A percentile compares a stretch with the other conserved stretches of the same genome.
Evolutionary conservation across 1,140 invertebrate species (phyloP).

Genomic region (Helicoverpa zea): DNA sequence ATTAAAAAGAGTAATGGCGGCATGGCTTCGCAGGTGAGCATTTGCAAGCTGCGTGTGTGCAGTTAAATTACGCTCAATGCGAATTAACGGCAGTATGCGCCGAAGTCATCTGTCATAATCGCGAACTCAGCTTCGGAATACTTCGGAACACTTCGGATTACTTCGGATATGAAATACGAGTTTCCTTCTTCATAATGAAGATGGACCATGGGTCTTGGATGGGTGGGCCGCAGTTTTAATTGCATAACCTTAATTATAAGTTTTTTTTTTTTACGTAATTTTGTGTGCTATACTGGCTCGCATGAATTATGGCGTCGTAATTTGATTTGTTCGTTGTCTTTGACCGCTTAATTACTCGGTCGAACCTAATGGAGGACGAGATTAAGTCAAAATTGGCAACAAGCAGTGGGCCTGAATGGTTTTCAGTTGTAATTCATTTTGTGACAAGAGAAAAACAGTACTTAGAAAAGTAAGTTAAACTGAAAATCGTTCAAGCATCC

Average conservation of each 20-base stretch:
- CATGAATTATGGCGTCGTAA: too few species aligned
- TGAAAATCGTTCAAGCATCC: too few species aligned
- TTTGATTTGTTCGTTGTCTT: too few species aligned
- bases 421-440: too few species aligned
- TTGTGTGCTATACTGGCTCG: too few species aligned
- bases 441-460: too few species aligned
- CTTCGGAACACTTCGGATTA: neutral
- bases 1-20: conserved; percentile 54
- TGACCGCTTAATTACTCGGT: too few species aligned
- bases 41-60: conserved; percentile 47
- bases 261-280: neutral
- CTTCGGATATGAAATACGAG: neutral
- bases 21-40: conserved; percentile 55
- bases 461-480: too few species aligned
- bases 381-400: too few species aligned
- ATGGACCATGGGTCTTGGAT: neutral
- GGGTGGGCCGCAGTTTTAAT: neutral
- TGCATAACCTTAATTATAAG: neutral
- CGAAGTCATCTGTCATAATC: conserved; percentile 39
- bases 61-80: conserved; percentile 50
- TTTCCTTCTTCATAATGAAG: conserved; percentile 12
- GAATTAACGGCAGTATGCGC: conserved; percentile 49
- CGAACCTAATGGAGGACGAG: too few species aligned
- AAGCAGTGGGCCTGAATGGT: too few species aligned
- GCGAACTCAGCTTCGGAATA: neutral